Percentiles rank a stretch among this genome's conserved stretches.
phyloP scores from a whole-genome alignment of 2,797 vertebrate species.

The Sebastes flavidus region DNA sequence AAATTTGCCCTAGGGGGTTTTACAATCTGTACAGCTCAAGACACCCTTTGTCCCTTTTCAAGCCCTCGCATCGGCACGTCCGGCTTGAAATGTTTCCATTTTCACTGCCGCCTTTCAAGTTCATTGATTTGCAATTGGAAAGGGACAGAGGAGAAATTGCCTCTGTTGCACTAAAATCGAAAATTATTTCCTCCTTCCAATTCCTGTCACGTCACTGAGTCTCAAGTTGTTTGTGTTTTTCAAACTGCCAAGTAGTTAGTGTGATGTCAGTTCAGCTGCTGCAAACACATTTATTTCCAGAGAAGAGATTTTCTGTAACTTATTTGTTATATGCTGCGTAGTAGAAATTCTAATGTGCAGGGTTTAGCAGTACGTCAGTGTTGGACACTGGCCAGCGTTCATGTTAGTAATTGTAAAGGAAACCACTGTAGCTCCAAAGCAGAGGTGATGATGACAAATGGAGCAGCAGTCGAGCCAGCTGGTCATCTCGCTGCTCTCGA shows the following conservation, averaged over 20 bases:
- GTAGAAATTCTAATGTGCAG: not conserved
- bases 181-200: constrained; percentile 34
- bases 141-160: constrained; percentile 37
- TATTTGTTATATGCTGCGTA: not conserved
- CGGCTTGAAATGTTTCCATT: constrained; percentile 31
- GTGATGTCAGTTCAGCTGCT: not conserved
- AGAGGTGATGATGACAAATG: constrained; percentile 57
- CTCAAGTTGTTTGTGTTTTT: constrained; percentile 41
- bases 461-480: constrained; percentile 16
- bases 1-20: not conserved
- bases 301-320: not conserved
- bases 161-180: constrained; percentile 25
- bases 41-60: not conserved
- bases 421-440: constrained; percentile 37
- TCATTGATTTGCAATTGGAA: constrained; percentile 57
- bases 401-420: constrained; percentile 34
- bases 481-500: constrained; percentile 37
- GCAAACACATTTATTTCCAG: not conserved
- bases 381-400: constrained; percentile 14
- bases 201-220: constrained; percentile 32
- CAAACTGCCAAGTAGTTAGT: not conserved
- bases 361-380: constrained; percentile 3
- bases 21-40: not conserved
- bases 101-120: constrained; percentile 38
- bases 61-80: not conserved